Evolutionary conservation across 2,888 invertebrate genomes (phyloP).

Genomic region (Latrodectus hesperus): DNA sequence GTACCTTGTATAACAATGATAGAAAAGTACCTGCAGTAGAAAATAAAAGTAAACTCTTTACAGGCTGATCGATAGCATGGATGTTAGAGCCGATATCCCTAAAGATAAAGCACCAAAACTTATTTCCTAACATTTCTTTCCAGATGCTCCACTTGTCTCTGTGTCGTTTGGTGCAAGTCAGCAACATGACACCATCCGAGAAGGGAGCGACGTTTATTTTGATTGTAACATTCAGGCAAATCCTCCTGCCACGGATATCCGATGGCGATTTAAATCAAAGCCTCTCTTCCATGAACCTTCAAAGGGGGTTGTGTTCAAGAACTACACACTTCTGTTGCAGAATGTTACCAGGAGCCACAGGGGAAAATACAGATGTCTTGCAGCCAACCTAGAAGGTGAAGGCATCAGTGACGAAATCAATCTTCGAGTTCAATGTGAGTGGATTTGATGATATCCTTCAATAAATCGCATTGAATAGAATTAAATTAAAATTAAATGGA

Average conservation of each 20-base stretch:
- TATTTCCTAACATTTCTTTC: neutral
- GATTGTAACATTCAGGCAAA: slow-evolving; percentile 93
- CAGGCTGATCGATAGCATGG: neutral
- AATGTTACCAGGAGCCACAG: slow-evolving; percentile 70
- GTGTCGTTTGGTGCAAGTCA: slow-evolving; percentile 88
- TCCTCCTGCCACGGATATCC: slow-evolving; percentile 87
- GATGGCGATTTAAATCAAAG: slow-evolving; percentile 79
- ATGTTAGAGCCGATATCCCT: neutral
- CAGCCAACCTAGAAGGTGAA: slow-evolving; percentile 71
- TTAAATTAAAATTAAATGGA: too few relatives aligned
- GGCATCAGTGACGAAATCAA: slow-evolving; percentile 70
- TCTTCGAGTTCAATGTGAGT: slow-evolving; percentile 72
- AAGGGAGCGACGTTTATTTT: slow-evolving; percentile 93
- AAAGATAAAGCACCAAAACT: neutral
- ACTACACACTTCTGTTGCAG: slow-evolving; percentile 71
- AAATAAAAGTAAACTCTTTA: too few relatives aligned
- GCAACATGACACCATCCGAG: slow-evolving; percentile 90
- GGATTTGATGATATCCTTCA: too few relatives aligned
- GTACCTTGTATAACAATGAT: too few relatives aligned
- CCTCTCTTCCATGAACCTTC: slow-evolving; percentile 67
- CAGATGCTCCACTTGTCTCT: slow-evolving; percentile 89
- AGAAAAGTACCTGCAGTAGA: too few relatives aligned
- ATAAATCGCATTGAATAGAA: too few relatives aligned
- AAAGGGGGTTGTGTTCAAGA: slow-evolving; percentile 70
- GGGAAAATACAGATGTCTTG: slow-evolving; percentile 72